Percentiles rank a stretch among this genome's conserved stretches.
Conservation (phyloP, 2,113 vertebrate genomes). For the Atrichornis clamosus region DNA sequence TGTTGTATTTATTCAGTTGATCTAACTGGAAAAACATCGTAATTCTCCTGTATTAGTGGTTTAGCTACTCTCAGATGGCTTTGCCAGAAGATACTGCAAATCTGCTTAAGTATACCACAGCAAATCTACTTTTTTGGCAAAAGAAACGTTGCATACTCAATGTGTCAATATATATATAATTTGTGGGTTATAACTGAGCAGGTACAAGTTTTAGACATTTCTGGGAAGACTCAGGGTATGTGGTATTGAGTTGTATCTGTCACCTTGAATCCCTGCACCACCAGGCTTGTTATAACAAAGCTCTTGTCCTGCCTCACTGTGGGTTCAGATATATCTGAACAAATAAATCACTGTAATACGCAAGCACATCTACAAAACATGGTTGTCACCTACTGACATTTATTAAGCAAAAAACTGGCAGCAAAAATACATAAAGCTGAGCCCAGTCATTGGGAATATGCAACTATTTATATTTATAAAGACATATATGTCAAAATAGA, state of each 20-base stretch:
- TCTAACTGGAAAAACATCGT: background rate
- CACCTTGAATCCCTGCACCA: background rate
- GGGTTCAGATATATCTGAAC: background rate
- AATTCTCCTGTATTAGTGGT: background rate
- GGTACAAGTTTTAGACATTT: background rate
- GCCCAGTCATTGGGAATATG: background rate
- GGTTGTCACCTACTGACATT: background rate
- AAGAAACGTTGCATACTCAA: background rate
- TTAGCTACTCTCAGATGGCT: background rate
- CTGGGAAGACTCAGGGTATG: background rate
- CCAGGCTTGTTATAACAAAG: background rate
- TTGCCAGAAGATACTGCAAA: background rate
- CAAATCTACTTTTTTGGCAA: background rate
- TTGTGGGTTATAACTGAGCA: background rate
- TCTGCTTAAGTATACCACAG: background rate
- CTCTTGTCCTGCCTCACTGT: background rate
- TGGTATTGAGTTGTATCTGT: background rate
- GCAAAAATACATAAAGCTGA: background rate
- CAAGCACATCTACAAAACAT: background rate
- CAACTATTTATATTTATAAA: background rate
- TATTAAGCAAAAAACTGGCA: slow-evolving; percentile 11
- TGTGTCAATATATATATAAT: background rate
- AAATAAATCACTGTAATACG: background rate
- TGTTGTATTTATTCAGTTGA: background rate
- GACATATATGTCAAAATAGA: background rate